Evolutionary conservation across 2,888 invertebrate species (phyloP).

Genomic region (Piscicola geometra): DNA sequence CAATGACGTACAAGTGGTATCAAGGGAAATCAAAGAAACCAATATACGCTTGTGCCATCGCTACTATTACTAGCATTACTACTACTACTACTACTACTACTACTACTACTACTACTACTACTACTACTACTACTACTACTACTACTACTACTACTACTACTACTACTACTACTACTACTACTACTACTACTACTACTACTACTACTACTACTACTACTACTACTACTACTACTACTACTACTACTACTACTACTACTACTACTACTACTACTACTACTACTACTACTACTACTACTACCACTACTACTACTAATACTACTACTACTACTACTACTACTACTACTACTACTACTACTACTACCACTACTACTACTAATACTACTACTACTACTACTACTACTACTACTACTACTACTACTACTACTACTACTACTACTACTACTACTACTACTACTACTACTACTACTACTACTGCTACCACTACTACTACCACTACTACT

Average conservation of each 20-base stretch:
- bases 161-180: slow-evolving; percentile 27
- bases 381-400: neutral
- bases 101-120: slow-evolving; percentile 25
- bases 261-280: slow-evolving; percentile 18
- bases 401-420: neutral
- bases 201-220: slow-evolving; percentile 31
- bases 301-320: slow-evolving; percentile 24
- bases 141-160: slow-evolving; percentile 30
- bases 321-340: slow-evolving; percentile 7
- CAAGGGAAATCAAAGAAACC: slow-evolving; percentile 18
- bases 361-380: slow-evolving; percentile 5
- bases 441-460: slow-evolving; percentile 32
- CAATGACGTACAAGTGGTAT: slow-evolving; percentile 6
- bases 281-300: slow-evolving; percentile 22
- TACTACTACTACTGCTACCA: slow-evolving; percentile 28
- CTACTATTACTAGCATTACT: slow-evolving; percentile 20
- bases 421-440: slow-evolving; percentile 32
- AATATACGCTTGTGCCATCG: slow-evolving; percentile 9
- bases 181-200: slow-evolving; percentile 32
- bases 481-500: slow-evolving; percentile 28
- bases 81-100: slow-evolving; percentile 23
- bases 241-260: slow-evolving; percentile 28
- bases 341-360: slow-evolving; percentile 5
- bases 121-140: slow-evolving; percentile 25
- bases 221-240: slow-evolving; percentile 31